These are phyloP conservation scores for Lypha dubia DNA, from an alignment of 2,888 invertebrate species.

Conservation along the genomic window DNA sequence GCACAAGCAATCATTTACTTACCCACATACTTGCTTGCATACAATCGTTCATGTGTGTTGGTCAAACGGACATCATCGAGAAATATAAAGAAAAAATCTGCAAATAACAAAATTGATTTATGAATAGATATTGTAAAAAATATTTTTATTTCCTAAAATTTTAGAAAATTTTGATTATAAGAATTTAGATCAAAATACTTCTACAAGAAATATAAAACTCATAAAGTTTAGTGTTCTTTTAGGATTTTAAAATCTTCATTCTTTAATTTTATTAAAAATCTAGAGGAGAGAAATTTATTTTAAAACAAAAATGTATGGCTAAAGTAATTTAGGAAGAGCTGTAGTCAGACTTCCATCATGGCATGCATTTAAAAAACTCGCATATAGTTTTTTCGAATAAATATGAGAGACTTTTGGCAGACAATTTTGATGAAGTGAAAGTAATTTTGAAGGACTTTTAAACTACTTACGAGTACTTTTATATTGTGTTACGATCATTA, in stretches of 20 bases:
- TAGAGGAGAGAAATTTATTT: too few relatives aligned
- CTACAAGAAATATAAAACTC: constrained; percentile 51
- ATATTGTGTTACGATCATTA: too few relatives aligned
- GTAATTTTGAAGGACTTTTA: too few relatives aligned
- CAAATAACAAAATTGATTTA: neutral
- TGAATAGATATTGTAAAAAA: neutral
- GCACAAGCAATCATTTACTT: neutral
- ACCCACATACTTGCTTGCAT: neutral
- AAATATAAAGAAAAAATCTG: neutral
- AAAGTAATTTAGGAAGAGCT: too few relatives aligned
- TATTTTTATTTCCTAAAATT: neutral
- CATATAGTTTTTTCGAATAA: too few relatives aligned
- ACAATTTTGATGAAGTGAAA: too few relatives aligned
- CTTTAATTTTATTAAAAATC: too few relatives aligned
- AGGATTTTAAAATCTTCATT: constrained; percentile 59
- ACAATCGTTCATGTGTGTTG: neutral
- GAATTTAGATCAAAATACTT: neutral
- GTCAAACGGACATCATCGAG: neutral
- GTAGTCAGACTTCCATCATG: too few relatives aligned
- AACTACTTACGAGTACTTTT: too few relatives aligned
- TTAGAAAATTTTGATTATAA: constrained; percentile 23
- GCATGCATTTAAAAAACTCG: too few relatives aligned
- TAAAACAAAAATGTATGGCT: too few relatives aligned
- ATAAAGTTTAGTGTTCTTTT: constrained; percentile 56
- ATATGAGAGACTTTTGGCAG: too few relatives aligned